A percentile compares a stretch with the other conserved stretches of the same genome.
Evolutionary conservation across 1,140 invertebrate genomes (phyloP).

Genomic region (Chionoecetes opilio): DNA sequence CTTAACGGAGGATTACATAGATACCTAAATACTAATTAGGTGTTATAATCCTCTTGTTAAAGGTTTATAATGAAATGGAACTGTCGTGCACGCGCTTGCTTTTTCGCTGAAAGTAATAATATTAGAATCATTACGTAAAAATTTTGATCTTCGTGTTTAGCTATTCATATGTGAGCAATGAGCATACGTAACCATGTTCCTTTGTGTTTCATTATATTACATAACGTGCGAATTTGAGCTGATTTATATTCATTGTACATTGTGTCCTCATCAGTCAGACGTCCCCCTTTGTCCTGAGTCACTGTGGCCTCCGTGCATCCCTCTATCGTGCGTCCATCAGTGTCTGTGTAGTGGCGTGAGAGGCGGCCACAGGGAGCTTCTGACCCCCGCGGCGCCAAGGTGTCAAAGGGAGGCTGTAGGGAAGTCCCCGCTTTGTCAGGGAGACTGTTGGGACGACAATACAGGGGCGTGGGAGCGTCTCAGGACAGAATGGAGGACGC

Average conservation of each 20-base stretch:
- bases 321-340: constrained; percentile 14
- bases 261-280: neutral
- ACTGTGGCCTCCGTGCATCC: neutral
- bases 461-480: neutral
- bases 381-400: neutral
- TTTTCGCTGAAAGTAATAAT: neutral
- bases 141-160: neutral
- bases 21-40: no score
- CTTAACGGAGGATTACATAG: no score
- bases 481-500: neutral
- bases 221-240: no score
- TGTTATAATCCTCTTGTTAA: neutral
- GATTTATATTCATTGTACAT: neutral
- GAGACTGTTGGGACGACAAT: neutral
- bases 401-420: constrained; percentile 24
- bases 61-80: neutral
- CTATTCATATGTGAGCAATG: no score
- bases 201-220: no score
- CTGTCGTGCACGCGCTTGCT: neutral
- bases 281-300: neutral
- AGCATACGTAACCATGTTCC: no score
- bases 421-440: neutral
- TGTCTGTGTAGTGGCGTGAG: constrained; percentile 16
- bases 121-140: neutral
- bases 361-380: neutral